A percentile compares a stretch with the other conserved stretches of the same genome.
phyloP scores from a whole-genome alignment of 2,888 invertebrate species.

The Oscheius onirici region DNA sequence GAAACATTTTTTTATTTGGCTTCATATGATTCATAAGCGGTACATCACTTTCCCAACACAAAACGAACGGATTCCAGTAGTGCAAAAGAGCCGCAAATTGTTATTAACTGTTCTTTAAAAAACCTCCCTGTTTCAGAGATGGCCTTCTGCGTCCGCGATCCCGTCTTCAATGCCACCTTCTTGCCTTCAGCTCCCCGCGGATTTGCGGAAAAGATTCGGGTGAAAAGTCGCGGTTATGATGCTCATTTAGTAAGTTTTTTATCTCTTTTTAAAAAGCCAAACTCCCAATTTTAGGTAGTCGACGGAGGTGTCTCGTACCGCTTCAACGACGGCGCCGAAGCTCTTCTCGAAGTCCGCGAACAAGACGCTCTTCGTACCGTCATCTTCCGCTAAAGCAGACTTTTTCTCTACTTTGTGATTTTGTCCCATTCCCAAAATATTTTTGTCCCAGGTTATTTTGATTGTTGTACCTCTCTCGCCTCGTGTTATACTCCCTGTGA shows the following conservation, averaged over 20 bases:
- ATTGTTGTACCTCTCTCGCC: background rate
- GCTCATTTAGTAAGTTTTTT: constrained; percentile 79
- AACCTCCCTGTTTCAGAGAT: constrained; percentile 76
- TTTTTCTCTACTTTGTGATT: background rate
- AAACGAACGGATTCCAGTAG: no score
- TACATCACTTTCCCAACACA: no score
- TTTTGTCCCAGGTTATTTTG: background rate
- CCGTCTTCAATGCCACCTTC: constrained; percentile 87
- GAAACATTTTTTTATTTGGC: background rate
- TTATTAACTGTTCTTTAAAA: no score
- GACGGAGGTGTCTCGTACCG: constrained; percentile 92
- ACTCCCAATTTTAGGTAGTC: constrained; percentile 76
- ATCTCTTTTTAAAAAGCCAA: background rate
- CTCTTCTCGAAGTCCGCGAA: constrained; percentile 83
- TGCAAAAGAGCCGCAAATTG: no score
- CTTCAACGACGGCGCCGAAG: constrained; percentile 92
- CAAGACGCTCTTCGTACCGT: constrained; percentile 89
- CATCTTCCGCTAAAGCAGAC: constrained; percentile 53
- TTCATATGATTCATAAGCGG: no score
- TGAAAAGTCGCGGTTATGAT: constrained; percentile 85
- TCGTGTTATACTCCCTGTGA: background rate
- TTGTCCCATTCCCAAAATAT: background rate
- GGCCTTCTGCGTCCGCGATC: constrained; percentile 91
- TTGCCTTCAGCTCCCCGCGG: constrained; percentile 77
- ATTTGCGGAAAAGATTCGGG: constrained; percentile 76